A percentile compares a stretch with the other conserved stretches of the same genome.
phyloP scores from a whole-genome alignment of 2,888 invertebrate species.

The Tachina lurida region DNA sequence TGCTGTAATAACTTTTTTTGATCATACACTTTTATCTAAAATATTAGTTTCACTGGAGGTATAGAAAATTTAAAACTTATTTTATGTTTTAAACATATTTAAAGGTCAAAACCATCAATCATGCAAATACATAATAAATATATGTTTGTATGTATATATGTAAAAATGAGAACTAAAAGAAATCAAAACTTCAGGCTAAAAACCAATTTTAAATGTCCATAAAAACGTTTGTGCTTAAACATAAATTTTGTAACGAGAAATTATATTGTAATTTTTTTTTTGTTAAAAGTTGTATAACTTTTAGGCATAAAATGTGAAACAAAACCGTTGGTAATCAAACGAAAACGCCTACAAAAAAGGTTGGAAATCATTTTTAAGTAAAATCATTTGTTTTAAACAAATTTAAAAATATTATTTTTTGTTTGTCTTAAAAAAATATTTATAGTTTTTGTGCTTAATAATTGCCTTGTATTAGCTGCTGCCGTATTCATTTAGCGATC shows the following conservation, averaged over 20 bases:
- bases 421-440: neutral
- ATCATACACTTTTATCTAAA: neutral
- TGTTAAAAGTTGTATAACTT: slow-evolving; percentile 25
- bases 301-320: slow-evolving; percentile 14
- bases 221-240: slow-evolving; percentile 12
- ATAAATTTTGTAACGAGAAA: slow-evolving; percentile 31
- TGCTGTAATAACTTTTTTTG: neutral
- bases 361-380: slow-evolving; percentile 1
- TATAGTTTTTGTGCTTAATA: neutral
- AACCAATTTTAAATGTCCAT: slow-evolving; percentile 40
- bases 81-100: slow-evolving; percentile 21
- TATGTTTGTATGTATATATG: too few relatives aligned
- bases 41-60: neutral
- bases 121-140: neutral
- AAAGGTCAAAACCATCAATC: slow-evolving; percentile 57
- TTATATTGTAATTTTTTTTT: slow-evolving; percentile 13
- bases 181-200: slow-evolving; percentile 41
- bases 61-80: slow-evolving; percentile 1
- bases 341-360: slow-evolving; percentile 13
- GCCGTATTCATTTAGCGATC: neutral
- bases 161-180: neutral
- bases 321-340: slow-evolving; percentile 6
- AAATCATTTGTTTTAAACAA: neutral
- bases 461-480: slow-evolving; percentile 21
- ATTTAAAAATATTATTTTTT: neutral